Evolutionary conservation across 1,140 invertebrate species (phyloP).

Genomic region (Leucophenga varia): DNA sequence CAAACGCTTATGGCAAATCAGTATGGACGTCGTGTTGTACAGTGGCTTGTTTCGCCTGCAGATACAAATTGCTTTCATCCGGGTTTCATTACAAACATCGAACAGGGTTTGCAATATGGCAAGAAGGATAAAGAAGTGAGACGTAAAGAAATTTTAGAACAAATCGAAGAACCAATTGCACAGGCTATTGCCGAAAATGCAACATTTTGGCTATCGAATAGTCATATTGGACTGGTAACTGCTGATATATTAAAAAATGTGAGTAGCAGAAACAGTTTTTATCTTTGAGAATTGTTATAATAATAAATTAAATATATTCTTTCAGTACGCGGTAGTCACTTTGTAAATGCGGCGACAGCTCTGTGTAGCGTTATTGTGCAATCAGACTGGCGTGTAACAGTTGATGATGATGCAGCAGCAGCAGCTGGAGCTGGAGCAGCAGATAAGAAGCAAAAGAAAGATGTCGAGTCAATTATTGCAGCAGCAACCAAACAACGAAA

Average conservation of each 20-base stretch:
- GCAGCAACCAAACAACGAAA: slow-evolving; percentile 35
- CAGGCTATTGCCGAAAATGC: slow-evolving; percentile 65
- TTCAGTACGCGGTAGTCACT: slow-evolving; percentile 35
- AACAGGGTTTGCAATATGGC: slow-evolving; percentile 70
- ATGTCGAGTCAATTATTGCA: slow-evolving; percentile 39
- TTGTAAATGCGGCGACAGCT: slow-evolving; percentile 54
- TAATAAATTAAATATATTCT: neutral
- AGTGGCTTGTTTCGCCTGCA: slow-evolving; percentile 81
- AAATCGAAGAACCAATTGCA: slow-evolving; percentile 66
- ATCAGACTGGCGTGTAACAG: slow-evolving; percentile 52
- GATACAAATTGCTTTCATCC: slow-evolving; percentile 77
- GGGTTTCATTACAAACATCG: slow-evolving; percentile 67
- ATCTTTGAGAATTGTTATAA: neutral
- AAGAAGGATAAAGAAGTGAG: slow-evolving; percentile 78
- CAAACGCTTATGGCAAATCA: slow-evolving; percentile 72
- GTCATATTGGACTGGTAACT: slow-evolving; percentile 70
- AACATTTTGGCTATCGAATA: slow-evolving; percentile 68
- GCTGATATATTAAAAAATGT: slow-evolving; percentile 69
- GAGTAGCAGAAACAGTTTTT: slow-evolving; percentile 6
- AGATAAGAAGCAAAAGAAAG: slow-evolving; percentile 27
- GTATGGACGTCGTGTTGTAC: slow-evolving; percentile 71
- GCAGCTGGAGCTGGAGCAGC: too few species aligned
- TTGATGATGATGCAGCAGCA: slow-evolving; percentile 17
- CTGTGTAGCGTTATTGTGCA: slow-evolving; percentile 58
- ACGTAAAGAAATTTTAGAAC: slow-evolving; percentile 72